These are phyloP conservation scores for Pseudotriccus pelzelni DNA, from an alignment of 2,797 vertebrate genomes.

Conservation along the genomic window DNA sequence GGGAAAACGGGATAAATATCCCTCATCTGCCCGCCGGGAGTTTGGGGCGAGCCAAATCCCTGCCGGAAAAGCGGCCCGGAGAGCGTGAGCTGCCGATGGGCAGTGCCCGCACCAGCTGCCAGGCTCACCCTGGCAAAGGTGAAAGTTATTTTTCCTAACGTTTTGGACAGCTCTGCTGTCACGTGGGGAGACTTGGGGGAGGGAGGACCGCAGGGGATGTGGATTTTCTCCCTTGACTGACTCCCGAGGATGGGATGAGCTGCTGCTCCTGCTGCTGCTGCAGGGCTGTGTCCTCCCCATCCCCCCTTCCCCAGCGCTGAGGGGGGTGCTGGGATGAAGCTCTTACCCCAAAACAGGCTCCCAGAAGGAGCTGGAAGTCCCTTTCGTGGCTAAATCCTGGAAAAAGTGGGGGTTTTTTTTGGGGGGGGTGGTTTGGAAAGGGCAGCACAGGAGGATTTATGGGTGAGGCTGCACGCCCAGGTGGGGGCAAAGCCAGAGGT, in stretches of 20 bases:
- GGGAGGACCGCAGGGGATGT: not conserved
- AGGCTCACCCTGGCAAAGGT: not conserved
- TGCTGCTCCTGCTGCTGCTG: not conserved
- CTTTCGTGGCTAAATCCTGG: not conserved
- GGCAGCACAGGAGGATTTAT: not conserved
- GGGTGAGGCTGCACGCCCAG: not conserved
- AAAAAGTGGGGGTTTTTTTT: not conserved
- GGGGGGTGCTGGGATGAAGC: not conserved
- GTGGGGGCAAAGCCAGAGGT: not conserved
- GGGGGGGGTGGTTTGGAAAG: not conserved
- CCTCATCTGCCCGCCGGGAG: fast-evolving
- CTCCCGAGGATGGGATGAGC: not conserved
- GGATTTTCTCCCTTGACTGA: not conserved
- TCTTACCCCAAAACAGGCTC: not conserved
- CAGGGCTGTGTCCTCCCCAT: not conserved
- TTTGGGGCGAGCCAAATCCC: not conserved
- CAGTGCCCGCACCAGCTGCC: not conserved
- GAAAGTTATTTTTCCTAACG: not conserved
- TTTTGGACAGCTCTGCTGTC: not conserved
- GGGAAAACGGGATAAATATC: fast-evolving
- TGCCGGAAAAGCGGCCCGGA: fast-evolving
- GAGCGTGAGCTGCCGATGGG: fast-evolving
- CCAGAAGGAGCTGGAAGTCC: not conserved
- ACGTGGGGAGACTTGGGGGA: not conserved
- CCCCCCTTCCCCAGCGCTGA: not conserved